Base-by-base conservation (phyloP, 30 jellyfish, hydroid and myxozoan genomes). In the Aurelia sp. region DNA sequence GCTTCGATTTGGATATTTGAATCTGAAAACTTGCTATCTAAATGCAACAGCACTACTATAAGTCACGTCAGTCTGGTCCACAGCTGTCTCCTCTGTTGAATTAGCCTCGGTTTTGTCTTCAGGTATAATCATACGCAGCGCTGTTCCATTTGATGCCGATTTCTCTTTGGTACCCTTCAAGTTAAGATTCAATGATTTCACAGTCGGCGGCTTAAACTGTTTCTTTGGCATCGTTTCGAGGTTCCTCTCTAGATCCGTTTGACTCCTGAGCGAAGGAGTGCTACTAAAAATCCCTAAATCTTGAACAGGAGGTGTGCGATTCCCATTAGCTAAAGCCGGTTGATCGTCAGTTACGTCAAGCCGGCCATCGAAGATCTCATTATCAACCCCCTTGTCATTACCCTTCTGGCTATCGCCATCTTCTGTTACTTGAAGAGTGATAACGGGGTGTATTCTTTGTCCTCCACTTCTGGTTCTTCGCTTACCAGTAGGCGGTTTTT, bases 391-490 rank as follows among this genome's bases (percentile, higher is more conserved):
- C 76, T 38, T 33, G 21, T 72, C 82, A 64, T 51, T 53, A 4
- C 65, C 48, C n/a, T 67, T 72, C 72, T 67, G 30, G 22, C 57
- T 62, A 47, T 68, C 67, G 19, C 67, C 76, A 66, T 73, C 88
- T 59, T 73, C 93, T 3, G 93, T 50, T 19, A 72, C 88, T 61
- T 84, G 93, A 35, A 84, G 63, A 3, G 86, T 84, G 4, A 84
- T 84, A 22, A 84, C 93, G 3, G 93, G 93, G 93, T 84, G 93
- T 19, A 84, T 57, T 33, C 69, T 84, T 63, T 84, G 84, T 11
- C 82, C 78, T 17, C 88, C 88, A 20, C 82, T 67, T 12, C 93
- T 80, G 53, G 63, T 55, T 48, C 93, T 72, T 17, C 93, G 86
- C 41, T 65, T 84, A 24, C 93, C 93, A 84, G 88, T 72, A 13